Base-by-base conservation (phyloP, 64 coral and sea anemone species). In the Pocillopora verrucosa region DNA sequence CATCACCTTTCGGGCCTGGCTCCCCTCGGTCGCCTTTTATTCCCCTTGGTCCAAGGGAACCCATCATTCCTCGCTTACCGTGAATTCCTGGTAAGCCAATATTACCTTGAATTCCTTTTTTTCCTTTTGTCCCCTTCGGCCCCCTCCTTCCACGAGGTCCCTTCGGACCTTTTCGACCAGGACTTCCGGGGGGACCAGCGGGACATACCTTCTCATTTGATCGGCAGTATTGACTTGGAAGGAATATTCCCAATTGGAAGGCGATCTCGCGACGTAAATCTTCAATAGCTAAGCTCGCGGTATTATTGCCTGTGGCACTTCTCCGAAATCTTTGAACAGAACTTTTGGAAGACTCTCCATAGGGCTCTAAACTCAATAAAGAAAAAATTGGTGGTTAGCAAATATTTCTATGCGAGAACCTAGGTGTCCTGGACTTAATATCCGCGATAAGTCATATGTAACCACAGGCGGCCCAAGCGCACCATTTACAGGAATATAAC, bases 61-160 rank as follows among this genome's bases (percentile, higher is more conserved):
- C 85, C 11, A 1, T 59, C 87, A 77, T 77, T 65, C 87, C 87
- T 36, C 11, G 61, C 19, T 78, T 88, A 1, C 87, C 87, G 17
- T 77, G n/a, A n/a, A 37, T 78, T 11, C 87, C 87, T 14, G 73
- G 87, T 22, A 74, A 74, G 2, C 87, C 87, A 58, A 65, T 88
- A n/a, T 77, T 12, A n/a, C 74, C 87, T 77, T 17, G 75, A 2
- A 3, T 9, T 9, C 87, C 87, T 6, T 19, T 88, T 59, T 78
- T 78, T 13, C 87, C 87, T 14, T 14, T 65, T 34, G 56, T 13
- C 17, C 87, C 87, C 60, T 63, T 88, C 74, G 26, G 25, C 10
- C 74, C 87, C 57, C 73, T 76, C 62, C 58, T 88, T 6, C 87
- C 84, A 16, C 84, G 68, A 38, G 73, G 62, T 19, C 87, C 87